phyloP scores from a whole-genome alignment of 1,140 invertebrate species.

The Dreissena polymorpha region DNA sequence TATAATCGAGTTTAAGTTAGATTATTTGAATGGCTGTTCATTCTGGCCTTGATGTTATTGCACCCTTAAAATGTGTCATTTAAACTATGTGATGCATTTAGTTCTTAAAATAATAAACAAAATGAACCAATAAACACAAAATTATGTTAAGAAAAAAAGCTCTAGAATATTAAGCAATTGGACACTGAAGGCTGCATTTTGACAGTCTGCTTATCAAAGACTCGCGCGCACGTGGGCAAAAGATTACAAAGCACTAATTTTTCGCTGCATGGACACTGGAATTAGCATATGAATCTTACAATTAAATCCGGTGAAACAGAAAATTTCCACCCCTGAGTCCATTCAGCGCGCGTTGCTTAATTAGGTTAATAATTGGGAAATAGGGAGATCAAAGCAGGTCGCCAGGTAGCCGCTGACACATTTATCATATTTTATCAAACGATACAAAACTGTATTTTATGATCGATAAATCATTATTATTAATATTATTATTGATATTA shows the following conservation, averaged over 20 bases:
- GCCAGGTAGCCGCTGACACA: neutral
- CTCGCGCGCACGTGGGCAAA: too few species aligned
- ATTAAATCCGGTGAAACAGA: slow-evolving; percentile 20
- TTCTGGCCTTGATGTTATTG: neutral
- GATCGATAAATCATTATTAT: neutral
- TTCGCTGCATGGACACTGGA: neutral
- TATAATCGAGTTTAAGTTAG: slow-evolving; percentile 3
- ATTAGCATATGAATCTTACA: slow-evolving; percentile 17
- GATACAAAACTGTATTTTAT: neutral
- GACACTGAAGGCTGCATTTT: too few species aligned
- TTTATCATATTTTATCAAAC: neutral
- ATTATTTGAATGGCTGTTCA: neutral
- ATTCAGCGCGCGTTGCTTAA: slow-evolving; percentile 16
- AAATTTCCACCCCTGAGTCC: neutral
- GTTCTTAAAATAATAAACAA: too few species aligned
- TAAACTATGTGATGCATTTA: too few species aligned
- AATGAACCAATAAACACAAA: too few species aligned
- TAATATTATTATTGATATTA: neutral
- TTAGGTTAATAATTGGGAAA: slow-evolving; percentile 26
- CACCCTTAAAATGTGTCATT: too few species aligned
- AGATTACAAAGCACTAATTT: too few species aligned
- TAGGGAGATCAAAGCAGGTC: slow-evolving; percentile 12
- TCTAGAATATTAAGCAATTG: too few species aligned
- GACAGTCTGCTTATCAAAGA: too few species aligned
- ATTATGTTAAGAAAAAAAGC: too few species aligned